These are phyloP conservation scores for Euphonia xanthogaster DNA, from an alignment of 2,797 vertebrate species.

Conservation along the genomic window DNA sequence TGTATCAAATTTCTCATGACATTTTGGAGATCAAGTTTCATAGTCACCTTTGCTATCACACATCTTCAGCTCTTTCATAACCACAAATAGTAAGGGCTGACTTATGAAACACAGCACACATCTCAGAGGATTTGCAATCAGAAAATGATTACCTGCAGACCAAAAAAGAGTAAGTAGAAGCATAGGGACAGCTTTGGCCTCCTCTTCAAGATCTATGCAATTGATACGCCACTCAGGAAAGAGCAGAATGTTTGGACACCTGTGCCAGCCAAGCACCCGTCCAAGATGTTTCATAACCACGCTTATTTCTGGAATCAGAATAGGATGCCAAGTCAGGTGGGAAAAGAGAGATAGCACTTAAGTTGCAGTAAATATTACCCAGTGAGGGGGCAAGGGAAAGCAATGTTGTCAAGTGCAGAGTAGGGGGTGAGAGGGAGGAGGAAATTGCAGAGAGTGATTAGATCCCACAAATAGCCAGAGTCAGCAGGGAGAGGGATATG, in stretches of 20 bases:
- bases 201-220: constrained; percentile 22
- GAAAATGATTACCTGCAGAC: background rate
- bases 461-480: background rate
- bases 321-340: constrained; percentile 56
- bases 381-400: background rate
- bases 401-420: background rate
- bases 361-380: constrained; percentile 20
- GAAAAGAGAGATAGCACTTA: constrained; percentile 33
- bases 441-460: constrained; percentile 50
- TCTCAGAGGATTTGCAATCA: background rate
- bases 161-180: constrained; percentile 13
- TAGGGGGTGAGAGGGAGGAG: background rate
- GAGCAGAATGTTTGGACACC: constrained; percentile 54
- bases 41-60: background rate
- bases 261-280: background rate
- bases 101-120: background rate
- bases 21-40: background rate
- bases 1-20: background rate
- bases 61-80: background rate
- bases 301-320: constrained; percentile 39
- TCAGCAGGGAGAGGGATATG: background rate
- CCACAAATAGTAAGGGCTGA: background rate
- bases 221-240: background rate
- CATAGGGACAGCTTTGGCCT: background rate
- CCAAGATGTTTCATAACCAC: background rate